phyloP scores from a whole-genome alignment of 23 tunicate genomes.

The Trididemnum nubilum region DNA sequence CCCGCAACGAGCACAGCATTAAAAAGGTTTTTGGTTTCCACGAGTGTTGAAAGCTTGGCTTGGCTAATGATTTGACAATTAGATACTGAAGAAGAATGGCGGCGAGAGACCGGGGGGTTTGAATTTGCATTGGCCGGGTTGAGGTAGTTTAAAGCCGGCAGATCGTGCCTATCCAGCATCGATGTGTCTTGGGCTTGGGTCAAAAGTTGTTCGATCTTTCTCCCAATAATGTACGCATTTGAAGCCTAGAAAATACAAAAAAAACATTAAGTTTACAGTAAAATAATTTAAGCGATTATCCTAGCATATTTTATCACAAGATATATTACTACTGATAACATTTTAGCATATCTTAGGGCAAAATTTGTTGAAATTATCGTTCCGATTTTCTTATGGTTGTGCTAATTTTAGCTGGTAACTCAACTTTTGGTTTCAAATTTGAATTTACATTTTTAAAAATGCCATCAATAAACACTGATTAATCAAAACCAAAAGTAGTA shows the following conservation, averaged over 20 bases:
- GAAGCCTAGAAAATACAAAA: not conserved
- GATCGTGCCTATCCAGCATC: not conserved
- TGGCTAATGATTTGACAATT: not conserved
- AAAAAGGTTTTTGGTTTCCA: not conserved
- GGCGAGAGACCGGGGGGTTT: constrained; percentile 36
- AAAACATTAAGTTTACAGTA: too few relatives aligned
- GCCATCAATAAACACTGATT: too few relatives aligned
- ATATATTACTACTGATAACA: too few relatives aligned
- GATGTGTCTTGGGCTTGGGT: not conserved
- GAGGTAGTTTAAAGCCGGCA: not conserved
- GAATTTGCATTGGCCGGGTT: not conserved
- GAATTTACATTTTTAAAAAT: too few relatives aligned
- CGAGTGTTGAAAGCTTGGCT: not conserved
- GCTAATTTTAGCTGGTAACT: too few relatives aligned
- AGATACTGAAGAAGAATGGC: constrained; percentile 39
- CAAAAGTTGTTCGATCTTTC: constrained; percentile 4
- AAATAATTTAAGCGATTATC: too few relatives aligned
- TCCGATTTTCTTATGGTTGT: too few relatives aligned
- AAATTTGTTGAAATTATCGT: too few relatives aligned
- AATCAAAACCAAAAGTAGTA: too few relatives aligned
- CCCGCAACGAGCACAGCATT: constrained; percentile 8
- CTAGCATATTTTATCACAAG: too few relatives aligned
- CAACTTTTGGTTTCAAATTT: too few relatives aligned
- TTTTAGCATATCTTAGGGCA: too few relatives aligned
- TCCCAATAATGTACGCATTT: not conserved